A percentile compares a stretch with the other conserved stretches of the same genome.
Conservation (phyloP, 2,888 invertebrate genomes). For the Drosophila koepferae region DNA sequence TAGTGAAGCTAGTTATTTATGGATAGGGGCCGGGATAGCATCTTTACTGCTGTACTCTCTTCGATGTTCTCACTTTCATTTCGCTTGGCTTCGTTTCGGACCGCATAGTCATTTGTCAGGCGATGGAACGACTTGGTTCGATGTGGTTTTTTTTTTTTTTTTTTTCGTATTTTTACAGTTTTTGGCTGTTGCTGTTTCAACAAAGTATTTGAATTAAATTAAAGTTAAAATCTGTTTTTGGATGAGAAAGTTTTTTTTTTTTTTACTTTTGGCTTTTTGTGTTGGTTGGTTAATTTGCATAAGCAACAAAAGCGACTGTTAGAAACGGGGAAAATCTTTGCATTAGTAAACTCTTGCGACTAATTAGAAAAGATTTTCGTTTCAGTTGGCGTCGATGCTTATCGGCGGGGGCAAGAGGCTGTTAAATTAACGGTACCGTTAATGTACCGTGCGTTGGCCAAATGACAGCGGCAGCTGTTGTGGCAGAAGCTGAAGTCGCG, state of each 20-base stretch:
- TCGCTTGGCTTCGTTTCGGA: conserved; percentile 51
- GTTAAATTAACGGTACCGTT: conserved; percentile 59
- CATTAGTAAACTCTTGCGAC: conserved; percentile 57
- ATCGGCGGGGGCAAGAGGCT: conserved; percentile 37
- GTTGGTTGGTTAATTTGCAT: conserved; percentile 65
- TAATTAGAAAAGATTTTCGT: conserved; percentile 69
- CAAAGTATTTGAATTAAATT: conserved; percentile 75
- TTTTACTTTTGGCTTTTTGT: conserved; percentile 35
- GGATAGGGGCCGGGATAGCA: conserved; percentile 26
- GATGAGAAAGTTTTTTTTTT: conserved; percentile 70
- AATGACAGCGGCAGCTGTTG: conserved; percentile 17
- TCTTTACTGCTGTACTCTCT: conserved; percentile 19
- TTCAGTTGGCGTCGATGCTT: conserved; percentile 51
- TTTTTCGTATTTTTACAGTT: conserved; percentile 21
- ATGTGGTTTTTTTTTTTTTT: conserved; percentile 17
- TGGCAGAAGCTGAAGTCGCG: background rate
- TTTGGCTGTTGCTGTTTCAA: conserved; percentile 57
- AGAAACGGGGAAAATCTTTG: conserved; percentile 63
- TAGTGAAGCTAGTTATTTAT: conserved; percentile 28
- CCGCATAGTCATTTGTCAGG: conserved; percentile 60
- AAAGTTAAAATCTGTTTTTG: conserved; percentile 64
- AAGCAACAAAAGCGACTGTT: conserved; percentile 57
- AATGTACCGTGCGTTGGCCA: conserved; percentile 54
- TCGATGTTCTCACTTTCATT: conserved; percentile 72
- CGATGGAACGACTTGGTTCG: conserved; percentile 29